Evolutionary conservation across 2,113 vertebrate species (phyloP).

Genomic region (Odobenus rosmarus): DNA sequence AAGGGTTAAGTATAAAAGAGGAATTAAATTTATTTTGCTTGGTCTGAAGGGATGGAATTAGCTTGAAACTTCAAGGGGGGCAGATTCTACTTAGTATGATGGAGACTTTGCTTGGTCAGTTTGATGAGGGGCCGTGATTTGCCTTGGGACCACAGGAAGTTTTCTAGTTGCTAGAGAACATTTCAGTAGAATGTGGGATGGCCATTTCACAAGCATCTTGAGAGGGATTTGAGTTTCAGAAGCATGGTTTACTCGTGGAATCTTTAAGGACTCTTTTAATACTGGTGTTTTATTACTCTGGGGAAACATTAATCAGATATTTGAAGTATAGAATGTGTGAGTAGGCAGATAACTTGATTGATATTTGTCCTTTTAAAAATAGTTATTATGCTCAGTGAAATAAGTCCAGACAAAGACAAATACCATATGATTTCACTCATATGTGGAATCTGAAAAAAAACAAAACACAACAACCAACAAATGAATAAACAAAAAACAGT

Average conservation of each 20-base stretch:
- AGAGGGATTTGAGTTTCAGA: not conserved
- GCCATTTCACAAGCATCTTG: not conserved
- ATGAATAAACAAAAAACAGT: not conserved
- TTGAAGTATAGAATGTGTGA: not conserved
- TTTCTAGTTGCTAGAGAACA: not conserved
- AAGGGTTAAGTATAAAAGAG: not conserved
- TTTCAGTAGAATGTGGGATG: not conserved
- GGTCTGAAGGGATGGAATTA: not conserved
- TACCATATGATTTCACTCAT: not conserved
- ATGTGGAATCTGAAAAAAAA: not conserved
- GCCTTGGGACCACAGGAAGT: not conserved
- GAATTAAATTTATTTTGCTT: constrained; percentile 24
- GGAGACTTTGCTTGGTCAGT: not conserved
- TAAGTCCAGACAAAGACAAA: not conserved
- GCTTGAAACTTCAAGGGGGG: not conserved
- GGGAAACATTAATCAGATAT: not conserved
- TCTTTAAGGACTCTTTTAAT: not conserved
- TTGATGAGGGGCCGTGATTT: not conserved
- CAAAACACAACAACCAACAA: not conserved
- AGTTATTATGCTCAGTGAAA: not conserved
- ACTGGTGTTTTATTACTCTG: not conserved
- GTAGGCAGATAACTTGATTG: not conserved
- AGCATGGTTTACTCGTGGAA: not conserved
- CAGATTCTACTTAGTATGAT: not conserved
- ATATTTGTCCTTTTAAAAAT: constrained; percentile 21